Percentiles rank a stretch among this genome's conserved stretches.
phyloP scores from a whole-genome alignment of 2,113 vertebrate species.

The Paedocypris sp. region DNA sequence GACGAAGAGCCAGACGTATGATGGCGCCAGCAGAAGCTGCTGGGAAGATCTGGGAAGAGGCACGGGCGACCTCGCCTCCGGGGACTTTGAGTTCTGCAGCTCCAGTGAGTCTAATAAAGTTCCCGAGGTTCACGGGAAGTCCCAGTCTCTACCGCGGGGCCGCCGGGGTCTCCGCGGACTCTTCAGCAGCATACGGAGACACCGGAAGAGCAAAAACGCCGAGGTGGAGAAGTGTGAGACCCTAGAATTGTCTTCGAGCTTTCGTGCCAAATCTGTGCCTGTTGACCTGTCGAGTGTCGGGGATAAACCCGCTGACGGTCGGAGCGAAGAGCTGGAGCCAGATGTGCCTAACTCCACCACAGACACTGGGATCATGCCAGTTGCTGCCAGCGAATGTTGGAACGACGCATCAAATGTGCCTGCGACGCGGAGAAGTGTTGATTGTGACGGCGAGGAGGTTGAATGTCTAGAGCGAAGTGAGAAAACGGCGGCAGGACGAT shows the following conservation, averaged over 20 bases:
- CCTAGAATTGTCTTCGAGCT: constrained; percentile 41
- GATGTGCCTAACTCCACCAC: constrained; percentile 53
- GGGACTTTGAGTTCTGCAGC: constrained; percentile 50
- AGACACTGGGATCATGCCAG: constrained; percentile 19
- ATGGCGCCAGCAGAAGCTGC: constrained; percentile 65
- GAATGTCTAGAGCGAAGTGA: constrained; percentile 14
- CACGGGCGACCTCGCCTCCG: constrained; percentile 41
- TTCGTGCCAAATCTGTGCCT: constrained; percentile 47
- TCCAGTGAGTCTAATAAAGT: constrained; percentile 41
- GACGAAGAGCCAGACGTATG: constrained; percentile 84
- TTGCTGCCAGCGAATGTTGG: constrained; percentile 43
- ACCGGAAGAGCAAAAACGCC: constrained; percentile 69
- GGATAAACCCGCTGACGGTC: constrained; percentile 47
- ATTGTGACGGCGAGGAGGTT: constrained; percentile 14
- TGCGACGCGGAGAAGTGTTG: constrained; percentile 35
- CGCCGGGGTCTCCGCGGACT: constrained; percentile 83
- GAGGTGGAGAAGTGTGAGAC: constrained; percentile 61
- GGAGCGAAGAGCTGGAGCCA: constrained; percentile 44
- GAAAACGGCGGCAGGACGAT: not conserved
- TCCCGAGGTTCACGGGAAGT: constrained; percentile 52
- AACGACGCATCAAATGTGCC: constrained; percentile 19
- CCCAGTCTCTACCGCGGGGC: constrained; percentile 62
- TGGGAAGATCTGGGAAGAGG: constrained; percentile 45
- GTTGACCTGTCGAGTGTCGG: constrained; percentile 36
- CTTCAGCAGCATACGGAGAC: constrained; percentile 82